phyloP scores from a whole-genome alignment of 1,140 invertebrate species.

The Steinernema khuongi region DNA sequence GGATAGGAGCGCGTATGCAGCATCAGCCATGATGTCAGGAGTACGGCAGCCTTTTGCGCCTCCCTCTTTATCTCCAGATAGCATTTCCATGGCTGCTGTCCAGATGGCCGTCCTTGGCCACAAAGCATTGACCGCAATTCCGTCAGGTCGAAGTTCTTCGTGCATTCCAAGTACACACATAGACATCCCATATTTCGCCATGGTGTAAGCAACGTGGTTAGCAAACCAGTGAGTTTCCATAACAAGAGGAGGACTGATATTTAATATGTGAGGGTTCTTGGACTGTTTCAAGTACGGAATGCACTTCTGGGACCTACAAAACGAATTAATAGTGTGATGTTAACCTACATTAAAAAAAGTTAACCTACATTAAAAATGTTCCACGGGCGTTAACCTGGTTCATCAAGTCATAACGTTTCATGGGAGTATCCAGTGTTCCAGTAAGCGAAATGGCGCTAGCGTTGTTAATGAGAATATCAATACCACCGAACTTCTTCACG shows the following conservation, averaged over 20 bases:
- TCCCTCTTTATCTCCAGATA: slow-evolving; percentile 69
- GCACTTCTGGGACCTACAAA: slow-evolving; percentile 77
- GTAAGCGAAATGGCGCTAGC: slow-evolving; percentile 88
- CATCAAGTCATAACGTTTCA: slow-evolving; percentile 94
- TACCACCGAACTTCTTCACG: slow-evolving; percentile 85
- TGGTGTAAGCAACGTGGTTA: slow-evolving; percentile 91
- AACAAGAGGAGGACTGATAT: slow-evolving; percentile 86
- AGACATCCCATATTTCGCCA: slow-evolving; percentile 98
- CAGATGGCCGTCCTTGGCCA: slow-evolving; percentile 75
- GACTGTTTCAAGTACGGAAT: slow-evolving; percentile 81
- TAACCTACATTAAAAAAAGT: slow-evolving; percentile 68
- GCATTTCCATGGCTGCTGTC: slow-evolving; percentile 93
- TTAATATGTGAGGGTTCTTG: slow-evolving; percentile 87
- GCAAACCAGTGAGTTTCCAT: slow-evolving; percentile 85
- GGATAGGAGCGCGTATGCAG: slow-evolving; percentile 27
- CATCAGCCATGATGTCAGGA: slow-evolving; percentile 78
- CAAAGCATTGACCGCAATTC: slow-evolving; percentile 88
- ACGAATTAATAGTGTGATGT: neutral
- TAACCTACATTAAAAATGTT: slow-evolving; percentile 76
- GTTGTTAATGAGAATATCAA: slow-evolving; percentile 73
- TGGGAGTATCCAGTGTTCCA: slow-evolving; percentile 75
- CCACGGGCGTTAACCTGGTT: slow-evolving; percentile 82
- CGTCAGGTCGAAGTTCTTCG: slow-evolving; percentile 76
- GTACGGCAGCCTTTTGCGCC: slow-evolving; percentile 66
- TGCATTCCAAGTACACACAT: slow-evolving; percentile 93